These are phyloP conservation scores for Batillaria attramentaria DNA, from an alignment of 1,140 invertebrate species.

Conservation along the genomic window DNA sequence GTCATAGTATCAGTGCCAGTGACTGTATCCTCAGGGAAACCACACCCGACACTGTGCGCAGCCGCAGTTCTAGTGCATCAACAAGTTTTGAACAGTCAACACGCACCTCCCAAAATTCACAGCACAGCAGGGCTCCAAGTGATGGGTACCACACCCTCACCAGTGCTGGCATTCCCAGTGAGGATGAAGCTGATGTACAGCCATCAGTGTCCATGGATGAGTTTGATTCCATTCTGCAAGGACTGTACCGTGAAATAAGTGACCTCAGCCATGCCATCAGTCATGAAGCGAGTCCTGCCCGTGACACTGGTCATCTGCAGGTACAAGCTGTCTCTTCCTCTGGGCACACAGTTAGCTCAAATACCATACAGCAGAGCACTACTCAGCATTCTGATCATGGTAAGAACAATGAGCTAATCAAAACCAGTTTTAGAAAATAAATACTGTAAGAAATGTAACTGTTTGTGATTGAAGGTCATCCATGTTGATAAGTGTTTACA, in stretches of 20 bases:
- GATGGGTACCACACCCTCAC: not conserved
- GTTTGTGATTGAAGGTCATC: no score
- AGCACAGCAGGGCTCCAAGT: no score
- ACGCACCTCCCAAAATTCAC: no score
- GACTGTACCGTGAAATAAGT: slow-evolving; percentile 68
- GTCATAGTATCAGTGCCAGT: not conserved
- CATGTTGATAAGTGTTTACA: no score
- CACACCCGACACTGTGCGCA: not conserved
- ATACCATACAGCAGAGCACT: no score
- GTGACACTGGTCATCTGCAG: no score
- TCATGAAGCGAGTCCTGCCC: not conserved
- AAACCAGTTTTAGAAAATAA: no score
- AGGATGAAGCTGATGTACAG: not conserved
- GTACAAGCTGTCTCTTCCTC: no score
- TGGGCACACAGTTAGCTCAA: no score
- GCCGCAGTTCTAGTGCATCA: slow-evolving; percentile 7
- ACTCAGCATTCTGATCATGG: no score
- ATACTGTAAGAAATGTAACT: no score
- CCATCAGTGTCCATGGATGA: slow-evolving; percentile 45
- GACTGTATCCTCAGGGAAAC: not conserved
- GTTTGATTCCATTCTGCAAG: slow-evolving; percentile 64
- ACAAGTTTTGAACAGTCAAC: slow-evolving; percentile 16
- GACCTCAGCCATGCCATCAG: slow-evolving; percentile 48
- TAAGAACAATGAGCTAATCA: no score
- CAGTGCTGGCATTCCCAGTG: not conserved